Base-by-base conservation (phyloP, 2,888 invertebrate species). In the Heliconius cydno region DNA sequence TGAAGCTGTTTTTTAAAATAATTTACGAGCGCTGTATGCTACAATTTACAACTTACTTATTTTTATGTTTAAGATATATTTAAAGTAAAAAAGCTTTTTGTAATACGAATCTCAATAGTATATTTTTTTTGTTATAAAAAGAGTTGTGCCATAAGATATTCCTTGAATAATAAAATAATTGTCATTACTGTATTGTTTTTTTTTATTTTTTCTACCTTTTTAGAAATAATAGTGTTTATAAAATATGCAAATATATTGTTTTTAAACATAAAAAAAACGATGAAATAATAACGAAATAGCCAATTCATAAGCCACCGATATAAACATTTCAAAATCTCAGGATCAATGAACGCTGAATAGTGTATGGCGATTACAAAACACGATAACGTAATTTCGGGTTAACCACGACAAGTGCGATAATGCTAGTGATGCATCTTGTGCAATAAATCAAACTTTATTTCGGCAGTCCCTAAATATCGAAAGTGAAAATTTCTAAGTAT, bases 261-360 rank as follows among this genome's bases (percentile, higher is more conserved):
- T 68, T 22, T 41, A 41, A 38, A 68, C 25, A 41, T 68, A 10
- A 25, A 25, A 68, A 25, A 57, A 57, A n/a, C 57, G 0, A 60
- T 13, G 57, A 60, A 60, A 73, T 15, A 12, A 13, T 6, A 22
- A 30, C 30, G 34, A 60, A 60, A 12, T 25, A 72, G 66, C 67
- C 46, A 41, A 76, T 72, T 25, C 63, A 60, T 60, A 79, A 66
- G 63, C 25, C 68, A 67, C 76, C 38, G 67, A 81, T 76, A 81
- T 74, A 78, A 79, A 72, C 71, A 79, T 77, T 80, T 79, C 72
- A 78, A 79, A 82, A 82, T 79, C 52, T 12, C 22, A 22, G 68
- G 82, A 79, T 79, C 80, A 82, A 80, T 78, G 78, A 82, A 76
- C 80, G 80, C 76, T 80, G 72, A 76, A 78, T 79, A 72, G 72